A percentile compares a stretch with the other conserved stretches of the same genome.
phyloP scores from a whole-genome alignment of 2,797 vertebrate genomes.

The Poeciliopsis infans region DNA sequence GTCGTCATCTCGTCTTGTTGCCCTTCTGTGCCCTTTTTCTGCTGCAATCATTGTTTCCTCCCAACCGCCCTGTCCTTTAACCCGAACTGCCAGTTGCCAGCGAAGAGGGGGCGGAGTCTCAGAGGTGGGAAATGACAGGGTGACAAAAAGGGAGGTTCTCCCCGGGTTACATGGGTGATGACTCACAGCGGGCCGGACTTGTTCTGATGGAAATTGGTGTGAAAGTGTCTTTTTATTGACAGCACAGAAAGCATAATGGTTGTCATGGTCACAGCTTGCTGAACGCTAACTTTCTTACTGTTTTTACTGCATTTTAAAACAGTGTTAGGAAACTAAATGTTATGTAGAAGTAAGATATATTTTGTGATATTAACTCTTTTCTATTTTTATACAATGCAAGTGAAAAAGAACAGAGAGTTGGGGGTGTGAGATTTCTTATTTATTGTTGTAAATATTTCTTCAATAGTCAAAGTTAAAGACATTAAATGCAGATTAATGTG shows the following conservation, averaged over 20 bases:
- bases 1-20: constrained; percentile 27
- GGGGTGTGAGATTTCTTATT: not conserved
- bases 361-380: not conserved
- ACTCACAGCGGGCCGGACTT: constrained; percentile 15
- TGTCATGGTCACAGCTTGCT: constrained; percentile 27
- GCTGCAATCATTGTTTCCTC: constrained; percentile 48
- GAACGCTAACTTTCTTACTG: not conserved
- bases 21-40: constrained; percentile 24
- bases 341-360: not conserved
- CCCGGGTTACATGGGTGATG: constrained; percentile 35
- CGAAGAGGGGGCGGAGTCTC: constrained; percentile 27
- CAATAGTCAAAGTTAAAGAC: no score
- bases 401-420: not conserved
- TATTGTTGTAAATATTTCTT: not conserved
- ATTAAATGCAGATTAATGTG: not conserved
- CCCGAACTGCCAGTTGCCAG: constrained; percentile 60
- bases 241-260: constrained; percentile 34
- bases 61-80: constrained; percentile 52
- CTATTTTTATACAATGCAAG: not conserved
- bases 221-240: constrained; percentile 32
- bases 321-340: not conserved
- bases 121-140: constrained; percentile 17
- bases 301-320: constrained; percentile 2
- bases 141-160: constrained; percentile 14
- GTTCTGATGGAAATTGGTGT: constrained; percentile 27